Conservation (phyloP, 2,797 vertebrate genomes). For the Rhinoraja longicauda region DNA sequence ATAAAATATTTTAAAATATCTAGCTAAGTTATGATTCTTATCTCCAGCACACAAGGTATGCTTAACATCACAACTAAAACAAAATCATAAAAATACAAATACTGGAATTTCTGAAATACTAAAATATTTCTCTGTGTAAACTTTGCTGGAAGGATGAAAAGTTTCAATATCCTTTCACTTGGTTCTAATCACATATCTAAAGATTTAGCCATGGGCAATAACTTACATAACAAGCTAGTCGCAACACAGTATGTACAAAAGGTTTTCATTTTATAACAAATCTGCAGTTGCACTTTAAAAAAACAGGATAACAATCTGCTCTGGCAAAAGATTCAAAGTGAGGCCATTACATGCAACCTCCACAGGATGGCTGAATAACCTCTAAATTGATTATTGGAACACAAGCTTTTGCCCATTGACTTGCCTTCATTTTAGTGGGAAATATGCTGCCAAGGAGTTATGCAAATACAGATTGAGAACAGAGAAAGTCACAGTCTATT, state of each 20-base stretch:
- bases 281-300: neutral
- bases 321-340: neutral
- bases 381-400: neutral
- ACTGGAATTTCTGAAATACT: conserved; percentile 37
- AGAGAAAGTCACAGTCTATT: conserved; percentile 22
- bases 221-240: conserved; percentile 17
- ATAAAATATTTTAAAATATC: conserved; percentile 21
- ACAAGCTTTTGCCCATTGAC: neutral
- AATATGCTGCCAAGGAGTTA: neutral
- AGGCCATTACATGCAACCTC: neutral
- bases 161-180: neutral
- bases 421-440: neutral
- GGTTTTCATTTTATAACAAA: conserved; percentile 34
- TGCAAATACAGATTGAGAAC: neutral
- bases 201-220: conserved; percentile 32
- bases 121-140: conserved; percentile 36
- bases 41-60: conserved; percentile 16
- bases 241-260: conserved; percentile 34
- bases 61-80: conserved; percentile 14
- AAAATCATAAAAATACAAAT: conserved; percentile 28
- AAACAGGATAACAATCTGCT: neutral
- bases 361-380: neutral
- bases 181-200: conserved; percentile 24
- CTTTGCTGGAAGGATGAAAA: conserved; percentile 25
- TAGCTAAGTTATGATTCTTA: conserved; percentile 15